A percentile compares a stretch with the other conserved stretches of the same genome.
Evolutionary conservation across 2,888 invertebrate genomes (phyloP).

Genomic region (Tholera decimalis): DNA sequence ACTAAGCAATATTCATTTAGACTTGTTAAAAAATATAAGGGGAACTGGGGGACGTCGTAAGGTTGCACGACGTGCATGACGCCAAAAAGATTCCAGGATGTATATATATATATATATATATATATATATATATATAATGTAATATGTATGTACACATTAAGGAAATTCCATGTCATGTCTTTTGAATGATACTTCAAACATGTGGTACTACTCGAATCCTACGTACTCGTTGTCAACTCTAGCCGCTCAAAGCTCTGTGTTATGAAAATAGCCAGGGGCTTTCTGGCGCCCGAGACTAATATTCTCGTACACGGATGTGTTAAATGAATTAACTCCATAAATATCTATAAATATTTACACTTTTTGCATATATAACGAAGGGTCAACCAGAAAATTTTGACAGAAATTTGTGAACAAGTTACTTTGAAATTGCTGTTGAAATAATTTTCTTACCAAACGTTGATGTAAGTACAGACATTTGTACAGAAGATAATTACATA

Average conservation of each 20-base stretch:
- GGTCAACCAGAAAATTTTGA: slow-evolving; percentile 14
- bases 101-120: no score
- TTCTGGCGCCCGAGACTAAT: slow-evolving; percentile 53
- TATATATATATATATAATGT: no score
- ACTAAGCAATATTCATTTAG: no score
- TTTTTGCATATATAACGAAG: slow-evolving; percentile 6
- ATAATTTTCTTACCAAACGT: not conserved
- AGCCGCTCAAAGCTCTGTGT: slow-evolving; percentile 24
- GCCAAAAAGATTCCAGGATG: no score
- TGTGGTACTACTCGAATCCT: no score
- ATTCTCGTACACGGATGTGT: slow-evolving; percentile 54
- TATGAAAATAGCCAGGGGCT: slow-evolving; percentile 57
- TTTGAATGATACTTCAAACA: not conserved
- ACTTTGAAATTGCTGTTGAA: not conserved
- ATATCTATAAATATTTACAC: slow-evolving; percentile 44
- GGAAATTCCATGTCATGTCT: no score
- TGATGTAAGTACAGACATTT: not conserved
- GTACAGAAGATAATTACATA: no score
- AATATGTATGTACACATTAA: no score
- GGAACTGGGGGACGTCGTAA: no score
- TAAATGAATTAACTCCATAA: slow-evolving; percentile 60
- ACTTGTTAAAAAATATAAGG: no score
- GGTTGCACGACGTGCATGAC: no score
- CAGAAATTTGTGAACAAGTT: not conserved
- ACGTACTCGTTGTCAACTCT: slow-evolving; percentile 23